A percentile compares a stretch with the other conserved stretches of the same genome.
phyloP scores from a whole-genome alignment of 2,888 invertebrate species.

The Sericinus montela region DNA sequence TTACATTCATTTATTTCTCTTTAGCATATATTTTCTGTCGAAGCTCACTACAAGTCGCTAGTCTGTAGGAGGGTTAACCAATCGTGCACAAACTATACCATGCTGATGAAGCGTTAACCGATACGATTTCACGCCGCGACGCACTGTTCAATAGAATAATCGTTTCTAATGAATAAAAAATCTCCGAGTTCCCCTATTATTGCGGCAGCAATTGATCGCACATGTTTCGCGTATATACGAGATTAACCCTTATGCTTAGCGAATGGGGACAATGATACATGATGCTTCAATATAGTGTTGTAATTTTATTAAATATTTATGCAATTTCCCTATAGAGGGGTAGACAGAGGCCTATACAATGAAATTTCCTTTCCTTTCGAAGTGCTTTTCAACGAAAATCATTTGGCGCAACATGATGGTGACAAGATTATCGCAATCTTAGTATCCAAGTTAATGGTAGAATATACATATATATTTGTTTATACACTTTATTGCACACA shows the following conservation, averaged over 20 bases:
- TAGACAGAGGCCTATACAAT: too few relatives aligned
- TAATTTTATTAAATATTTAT: too few relatives aligned
- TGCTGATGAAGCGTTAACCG: slow-evolving; percentile 52
- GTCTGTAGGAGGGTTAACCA: slow-evolving; percentile 41
- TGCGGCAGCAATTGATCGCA: slow-evolving; percentile 31
- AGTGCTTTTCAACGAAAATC: too few relatives aligned
- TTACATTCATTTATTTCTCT: too few relatives aligned
- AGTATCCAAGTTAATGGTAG: too few relatives aligned
- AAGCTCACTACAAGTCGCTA: slow-evolving; percentile 21
- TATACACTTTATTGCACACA: too few relatives aligned
- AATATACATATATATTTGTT: too few relatives aligned
- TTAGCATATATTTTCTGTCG: too few relatives aligned
- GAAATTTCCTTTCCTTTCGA: too few relatives aligned
- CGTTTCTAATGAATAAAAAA: slow-evolving; percentile 63
- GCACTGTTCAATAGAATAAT: slow-evolving; percentile 57
- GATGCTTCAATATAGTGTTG: background rate
- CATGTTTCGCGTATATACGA: slow-evolving; percentile 29
- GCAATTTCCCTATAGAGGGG: too few relatives aligned
- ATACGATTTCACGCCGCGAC: slow-evolving; percentile 63
- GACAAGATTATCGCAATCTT: too few relatives aligned
- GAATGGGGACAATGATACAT: background rate
- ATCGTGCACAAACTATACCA: slow-evolving; percentile 39
- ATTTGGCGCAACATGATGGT: too few relatives aligned
- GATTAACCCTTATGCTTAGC: slow-evolving; percentile 26
- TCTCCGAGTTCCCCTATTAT: slow-evolving; percentile 30